Evolutionary conservation across 37 sponge, comb jelly and placozoan species (phyloP).

Genomic region (Ianthella basta): DNA sequence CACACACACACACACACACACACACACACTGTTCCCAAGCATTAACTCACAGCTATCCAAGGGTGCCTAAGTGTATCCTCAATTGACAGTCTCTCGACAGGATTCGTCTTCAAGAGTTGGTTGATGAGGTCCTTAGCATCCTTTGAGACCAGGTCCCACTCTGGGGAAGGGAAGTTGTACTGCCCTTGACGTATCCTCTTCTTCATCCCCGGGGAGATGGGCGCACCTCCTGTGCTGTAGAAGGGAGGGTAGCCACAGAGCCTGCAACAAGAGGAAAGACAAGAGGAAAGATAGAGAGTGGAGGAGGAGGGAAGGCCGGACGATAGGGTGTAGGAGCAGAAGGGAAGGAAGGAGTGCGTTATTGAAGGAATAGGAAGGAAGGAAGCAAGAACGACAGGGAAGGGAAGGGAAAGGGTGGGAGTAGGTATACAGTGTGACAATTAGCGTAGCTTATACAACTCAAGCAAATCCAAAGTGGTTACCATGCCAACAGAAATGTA

Average conservation of each 20-base stretch:
- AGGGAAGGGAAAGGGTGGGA: neutral
- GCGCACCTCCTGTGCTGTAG: constrained; percentile 89
- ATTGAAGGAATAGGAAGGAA: neutral
- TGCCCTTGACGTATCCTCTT: constrained; percentile 90
- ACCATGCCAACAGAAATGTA: too few relatives aligned
- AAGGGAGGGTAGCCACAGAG: constrained; percentile 97
- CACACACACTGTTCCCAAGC: neutral
- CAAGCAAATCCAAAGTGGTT: too few relatives aligned
- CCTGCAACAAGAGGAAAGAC: constrained; percentile 35
- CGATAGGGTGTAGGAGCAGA: too few relatives aligned
- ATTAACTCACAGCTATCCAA: constrained; percentile 75
- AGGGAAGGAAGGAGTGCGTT: too few relatives aligned
- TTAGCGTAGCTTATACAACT: too few relatives aligned
- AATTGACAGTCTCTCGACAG: constrained; percentile 71
- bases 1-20: neutral
- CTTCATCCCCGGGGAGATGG: constrained; percentile 98
- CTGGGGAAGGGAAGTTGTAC: constrained; percentile 91
- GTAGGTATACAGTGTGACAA: too few relatives aligned
- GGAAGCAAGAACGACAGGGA: neutral
- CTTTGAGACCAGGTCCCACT: constrained; percentile 83
- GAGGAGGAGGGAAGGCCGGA: too few relatives aligned
- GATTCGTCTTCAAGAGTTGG: constrained; percentile 77
- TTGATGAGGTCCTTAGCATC: constrained; percentile 87
- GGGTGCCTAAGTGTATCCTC: constrained; percentile 74
- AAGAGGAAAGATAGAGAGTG: neutral